A percentile compares a stretch with the other conserved stretches of the same genome.
Conservation (phyloP, 2,797 vertebrate genomes). For the Tragelaphus oryx region DNA sequence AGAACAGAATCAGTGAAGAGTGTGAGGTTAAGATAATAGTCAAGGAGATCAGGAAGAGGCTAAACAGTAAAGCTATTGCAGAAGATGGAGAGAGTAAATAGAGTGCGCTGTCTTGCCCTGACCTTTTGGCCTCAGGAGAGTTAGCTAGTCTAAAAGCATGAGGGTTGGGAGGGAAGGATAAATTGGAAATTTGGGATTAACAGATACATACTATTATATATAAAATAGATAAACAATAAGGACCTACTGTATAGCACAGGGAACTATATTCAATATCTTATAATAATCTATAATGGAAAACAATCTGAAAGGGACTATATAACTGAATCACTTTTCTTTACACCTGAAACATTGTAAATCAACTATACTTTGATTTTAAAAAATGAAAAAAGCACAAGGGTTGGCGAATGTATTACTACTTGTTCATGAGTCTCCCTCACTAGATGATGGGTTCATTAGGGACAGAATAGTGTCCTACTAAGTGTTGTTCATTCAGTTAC, state of each 20-base stretch:
- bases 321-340: neutral
- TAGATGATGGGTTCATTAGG: neutral
- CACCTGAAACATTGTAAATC: neutral
- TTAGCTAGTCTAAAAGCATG: constrained; percentile 9
- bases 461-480: neutral
- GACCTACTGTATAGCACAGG: neutral
- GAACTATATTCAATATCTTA: neutral
- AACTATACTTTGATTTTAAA: neutral
- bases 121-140: neutral
- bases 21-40: constrained; percentile 22
- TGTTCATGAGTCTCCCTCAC: neutral
- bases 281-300: neutral
- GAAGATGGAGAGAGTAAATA: neutral
- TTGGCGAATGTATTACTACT: neutral
- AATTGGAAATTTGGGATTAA: neutral
- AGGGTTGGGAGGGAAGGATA: neutral
- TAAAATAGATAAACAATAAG: neutral
- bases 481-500: neutral
- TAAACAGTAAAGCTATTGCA: neutral
- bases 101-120: neutral
- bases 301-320: neutral
- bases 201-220: neutral
- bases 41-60: constrained; percentile 14
- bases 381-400: neutral
- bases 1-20: constrained; percentile 15